A percentile compares a stretch with the other conserved stretches of the same genome.
Conservation (phyloP, 2,113 vertebrate genomes). For the Oryctolagus cuniculus region DNA sequence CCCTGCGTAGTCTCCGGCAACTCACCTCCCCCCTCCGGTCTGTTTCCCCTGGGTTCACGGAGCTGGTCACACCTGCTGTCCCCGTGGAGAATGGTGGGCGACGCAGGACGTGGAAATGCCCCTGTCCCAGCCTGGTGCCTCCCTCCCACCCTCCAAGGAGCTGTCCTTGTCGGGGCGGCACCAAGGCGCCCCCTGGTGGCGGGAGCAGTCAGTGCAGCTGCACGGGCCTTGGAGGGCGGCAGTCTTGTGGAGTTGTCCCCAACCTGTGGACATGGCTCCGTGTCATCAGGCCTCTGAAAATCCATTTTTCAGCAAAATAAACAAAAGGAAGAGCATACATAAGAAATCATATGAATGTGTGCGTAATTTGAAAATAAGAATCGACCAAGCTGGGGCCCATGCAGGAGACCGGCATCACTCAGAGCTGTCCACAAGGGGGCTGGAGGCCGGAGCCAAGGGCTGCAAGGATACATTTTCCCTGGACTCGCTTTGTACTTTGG, state of each 20-base stretch:
- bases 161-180: neutral
- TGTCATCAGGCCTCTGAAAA: neutral
- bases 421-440: neutral
- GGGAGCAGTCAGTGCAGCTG: neutral
- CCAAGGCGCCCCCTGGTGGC: slow-evolving; percentile 73
- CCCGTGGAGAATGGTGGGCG: neutral
- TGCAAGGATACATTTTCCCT: neutral
- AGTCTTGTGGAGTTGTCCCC: neutral
- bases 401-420: fast-evolving
- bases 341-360: neutral
- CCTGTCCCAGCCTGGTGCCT: fast-evolving
- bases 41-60: neutral
- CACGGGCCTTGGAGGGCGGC: no score
- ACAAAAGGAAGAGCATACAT: neutral
- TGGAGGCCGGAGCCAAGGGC: fast-evolving
- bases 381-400: no score
- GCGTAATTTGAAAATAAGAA: neutral
- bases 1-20: no score
- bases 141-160: neutral
- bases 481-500: neutral
- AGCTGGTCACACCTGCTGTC: neutral
- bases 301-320: neutral
- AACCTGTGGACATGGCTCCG: fast-evolving
- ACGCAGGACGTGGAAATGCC: neutral
- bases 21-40: neutral